Base-by-base conservation (phyloP, 2,113 vertebrate species). In the Catharus bicknelli region DNA sequence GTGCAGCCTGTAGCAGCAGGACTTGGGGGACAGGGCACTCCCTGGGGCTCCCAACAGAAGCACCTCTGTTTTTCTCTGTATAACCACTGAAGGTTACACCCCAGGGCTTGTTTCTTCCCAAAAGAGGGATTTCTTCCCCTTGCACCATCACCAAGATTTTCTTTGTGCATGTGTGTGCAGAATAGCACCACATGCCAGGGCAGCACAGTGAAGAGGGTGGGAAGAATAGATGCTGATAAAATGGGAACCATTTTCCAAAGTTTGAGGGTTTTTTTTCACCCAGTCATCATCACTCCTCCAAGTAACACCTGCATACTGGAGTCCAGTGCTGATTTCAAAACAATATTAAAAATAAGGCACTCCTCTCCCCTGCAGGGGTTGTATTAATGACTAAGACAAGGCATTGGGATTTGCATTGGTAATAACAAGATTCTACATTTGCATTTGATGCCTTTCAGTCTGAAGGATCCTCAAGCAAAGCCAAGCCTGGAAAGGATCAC, bases 151-250 rank as follows among this genome's bases (percentile, higher is more conserved):
- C 7, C 11, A 61, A 48, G 6, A 55, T 75, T 38, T 55, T 20
- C 27, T 76, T 80, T 48, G 11, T 22, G 32, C 16, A 20, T 0
- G 0, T 38, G 48, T 34, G 26, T 55, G 25, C 0, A 4, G 30
- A 45, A 64, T 3, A 83, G 32, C 20, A 22, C n/a, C n/a, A n/a
- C n/a, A n/a, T 62, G 36, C 48, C 57, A 70, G n/a, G 1, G 1
- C 8, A 45, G n/a, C 16, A 16, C 1, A 2, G 26, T 2, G 5
- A 74, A 53, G 16, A 53, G 4, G 12, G 6, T 30, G 12, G 20
- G 34, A 90, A 90, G 38, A 70, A 36, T 0, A 43, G 16, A 83
- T 11, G 4, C 6, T 79, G 58, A 73, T 42, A 73, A 83, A 87
- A 85, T 23, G 27, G 5, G 34, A 79, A 75, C 11, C 4, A 47